Evolutionary conservation across 2,888 invertebrate species (phyloP), one percentile per base, ranked within the genome.

Genomic region (Trissoscelio sp.): DNA sequence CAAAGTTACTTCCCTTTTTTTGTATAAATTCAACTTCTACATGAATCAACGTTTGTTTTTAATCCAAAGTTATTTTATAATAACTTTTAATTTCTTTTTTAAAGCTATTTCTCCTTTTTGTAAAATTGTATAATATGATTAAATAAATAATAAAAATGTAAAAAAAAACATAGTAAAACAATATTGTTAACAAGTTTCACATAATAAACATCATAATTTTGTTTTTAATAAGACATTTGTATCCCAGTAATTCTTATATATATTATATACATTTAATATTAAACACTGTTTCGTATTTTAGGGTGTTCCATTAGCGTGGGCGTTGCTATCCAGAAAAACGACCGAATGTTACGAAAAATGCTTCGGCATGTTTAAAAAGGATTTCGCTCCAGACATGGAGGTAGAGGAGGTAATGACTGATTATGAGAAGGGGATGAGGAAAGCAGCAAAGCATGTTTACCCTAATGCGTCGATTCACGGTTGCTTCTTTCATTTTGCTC

Each of bases 291-390:
- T 42, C 5, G 1, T 14, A 42, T 14, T 14, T 6, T 39, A 57
- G 57, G 22, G 39, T 24, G 2, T 60, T 1, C 60, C 44, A n/a
- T 16, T 62, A 9, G 60, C 60, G 18, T 62, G 60, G 60, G 60
- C 28, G 28, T 28, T 62, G 2, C 11, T 62, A 16, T n/a, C 16
- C 0, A 42, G 16, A 4, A 62, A 62, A 20, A 44, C 60, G 0
- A 16, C 11, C 0, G 0, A 9, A 3, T 60, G 44, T 11, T 60
- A 44, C n/a, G n/a, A 44, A 11, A 18, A 16, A 44, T 28, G n/a
- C 1, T 28, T 62, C 9, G 11, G 11, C 7, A 44, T 62, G 5
- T 44, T 62, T n/a, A 24, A 44, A 28, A 11, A 14, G 1, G 2
- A 16, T 28, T 62, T 44, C 11, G 60, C 60, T 2, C 44, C 44